Evolutionary conservation across 2,888 invertebrate species (phyloP), one percentile per base, ranked within the genome.

Genomic region (Reticulitermes lucifugus): DNA sequence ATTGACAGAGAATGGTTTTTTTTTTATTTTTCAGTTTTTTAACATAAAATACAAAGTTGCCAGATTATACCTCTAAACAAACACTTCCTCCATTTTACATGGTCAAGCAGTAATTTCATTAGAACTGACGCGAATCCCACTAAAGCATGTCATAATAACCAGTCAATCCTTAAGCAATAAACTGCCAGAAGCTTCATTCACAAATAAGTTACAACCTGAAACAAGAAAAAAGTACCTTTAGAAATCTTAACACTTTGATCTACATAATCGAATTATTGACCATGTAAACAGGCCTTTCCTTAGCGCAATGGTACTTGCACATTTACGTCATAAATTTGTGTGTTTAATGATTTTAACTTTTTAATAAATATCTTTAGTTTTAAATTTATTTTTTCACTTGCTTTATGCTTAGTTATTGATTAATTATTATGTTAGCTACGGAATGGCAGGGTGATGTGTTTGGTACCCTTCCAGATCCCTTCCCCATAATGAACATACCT

Each of bases 1-100:
- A 92, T 93, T 93, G 93, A 92, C 93, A 93, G 94, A 94, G 92
- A 93, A 91, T 92, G 92, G 91, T 90, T 91, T 90, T 60, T 90
- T 60, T 35, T 35, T 91, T 91, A 90, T 92, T 90, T 90, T 89
- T 90, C 89, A 89, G 89, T 75, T 83, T 83, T 79, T 81, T 81
- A 81, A 81, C 81, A 70, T 25, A 25, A 25, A 70, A 70, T 29
- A 41, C 25, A n/a, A 70, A 41, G 22, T 59, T 60, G 29, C 73
- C 18, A 41, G 35, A 41, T 29, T 29, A 29, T 35, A 22, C 81
- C 43, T 77, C 51, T 43, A 81, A 81, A 81, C 81, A 81, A 81
- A 81, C 81, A 81, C 70, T 65, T 81, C 70, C n/a, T 35, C 81
- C 70, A n/a, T 14, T 81, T 81, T 81, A 81, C 81, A 81, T 81